Base-by-base conservation (phyloP, 2,888 invertebrate species). In the Polydrusus tereticollis region DNA sequence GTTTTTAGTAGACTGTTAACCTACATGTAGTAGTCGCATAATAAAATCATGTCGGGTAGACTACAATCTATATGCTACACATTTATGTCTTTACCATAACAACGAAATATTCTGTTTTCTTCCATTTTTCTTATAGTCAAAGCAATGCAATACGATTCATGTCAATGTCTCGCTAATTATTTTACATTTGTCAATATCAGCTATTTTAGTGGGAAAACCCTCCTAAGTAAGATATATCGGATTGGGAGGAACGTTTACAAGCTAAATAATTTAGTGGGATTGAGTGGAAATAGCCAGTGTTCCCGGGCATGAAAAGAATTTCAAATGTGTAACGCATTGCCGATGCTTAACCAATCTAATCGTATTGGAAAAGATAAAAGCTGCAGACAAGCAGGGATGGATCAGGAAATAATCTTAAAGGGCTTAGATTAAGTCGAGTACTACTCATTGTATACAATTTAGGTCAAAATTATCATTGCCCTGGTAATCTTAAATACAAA, bases 231-330 rank as follows among this genome's bases (percentile, higher is more conserved):
- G 14, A 69, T 52, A 69, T 50, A 69, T 62, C 29, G 69, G 47
- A 69, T 69, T 52, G 50, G 50, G 21, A 50, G 29, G 14, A 59
- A 69, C 62, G 55, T 69, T 68, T 60, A 67, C 67, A 62, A 52
- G 57, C 50, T 67, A 63, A 67, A 72, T 72, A 72, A 72, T 68
- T 67, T 72, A 67, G 67, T 62, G 60, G 67, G 62, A 72, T 72
- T 72, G 62, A 72, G 72, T 72, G 72, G 72, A 72, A 72, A 72
- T 62, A 57, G 72, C 67, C 41, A 63, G 63, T 72, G 67, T 66
- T 71, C 65, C 33, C 41, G 33, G 62, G 58, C 72, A 60, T 23
- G 72, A 21, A 47, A 72, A 63, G 72, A 72, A 72, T 72, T 68
- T 59, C 12, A 57, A 66, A 72, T 62, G 67, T 47, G 63, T 66